These are phyloP conservation scores for Coptotermes formosanus DNA, from an alignment of 1,140 invertebrate genomes.

Conservation along the genomic window DNA sequence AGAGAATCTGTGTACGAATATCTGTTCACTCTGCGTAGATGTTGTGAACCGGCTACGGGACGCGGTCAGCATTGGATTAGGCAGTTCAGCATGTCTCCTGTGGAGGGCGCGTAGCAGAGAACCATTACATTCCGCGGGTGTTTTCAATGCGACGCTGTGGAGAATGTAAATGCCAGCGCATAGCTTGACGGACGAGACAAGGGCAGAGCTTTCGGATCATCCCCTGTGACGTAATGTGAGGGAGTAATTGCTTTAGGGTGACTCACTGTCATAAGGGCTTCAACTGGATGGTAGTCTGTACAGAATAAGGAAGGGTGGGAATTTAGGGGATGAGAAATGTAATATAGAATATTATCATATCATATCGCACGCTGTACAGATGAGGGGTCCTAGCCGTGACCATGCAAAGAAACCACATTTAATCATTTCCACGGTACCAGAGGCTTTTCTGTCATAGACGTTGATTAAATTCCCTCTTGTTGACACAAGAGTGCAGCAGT, in stretches of 20 bases:
- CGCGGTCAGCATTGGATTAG: not conserved
- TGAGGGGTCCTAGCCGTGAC: not conserved
- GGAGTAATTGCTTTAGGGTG: conserved; percentile 17
- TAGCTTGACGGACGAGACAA: conserved; percentile 9
- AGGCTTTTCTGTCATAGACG: not conserved
- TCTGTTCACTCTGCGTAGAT: too few relatives aligned
- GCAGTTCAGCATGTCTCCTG: not conserved
- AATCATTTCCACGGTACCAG: conserved; percentile 13
- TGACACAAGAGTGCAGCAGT: conserved; percentile 10
- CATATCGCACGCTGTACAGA: not conserved
- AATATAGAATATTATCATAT: conserved; percentile 20
- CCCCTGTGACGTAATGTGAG: conserved; percentile 16
- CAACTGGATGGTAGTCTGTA: conserved; percentile 7
- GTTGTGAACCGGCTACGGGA: not conserved
- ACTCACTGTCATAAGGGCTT: conserved; percentile 15
- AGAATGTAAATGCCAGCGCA: conserved; percentile 15
- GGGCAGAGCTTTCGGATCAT: not conserved
- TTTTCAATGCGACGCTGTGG: not conserved
- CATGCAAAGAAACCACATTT: conserved; percentile 16
- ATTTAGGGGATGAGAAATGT: conserved; percentile 12
- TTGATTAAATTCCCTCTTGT: conserved; percentile 17
- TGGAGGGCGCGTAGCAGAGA: not conserved
- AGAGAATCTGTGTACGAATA: too few relatives aligned
- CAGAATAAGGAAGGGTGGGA: conserved; percentile 12
- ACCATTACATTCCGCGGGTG: conserved; percentile 4